These are phyloP conservation scores for Seladonia tumulorum DNA, from an alignment of 2,888 invertebrate species.

Conservation along the genomic window DNA sequence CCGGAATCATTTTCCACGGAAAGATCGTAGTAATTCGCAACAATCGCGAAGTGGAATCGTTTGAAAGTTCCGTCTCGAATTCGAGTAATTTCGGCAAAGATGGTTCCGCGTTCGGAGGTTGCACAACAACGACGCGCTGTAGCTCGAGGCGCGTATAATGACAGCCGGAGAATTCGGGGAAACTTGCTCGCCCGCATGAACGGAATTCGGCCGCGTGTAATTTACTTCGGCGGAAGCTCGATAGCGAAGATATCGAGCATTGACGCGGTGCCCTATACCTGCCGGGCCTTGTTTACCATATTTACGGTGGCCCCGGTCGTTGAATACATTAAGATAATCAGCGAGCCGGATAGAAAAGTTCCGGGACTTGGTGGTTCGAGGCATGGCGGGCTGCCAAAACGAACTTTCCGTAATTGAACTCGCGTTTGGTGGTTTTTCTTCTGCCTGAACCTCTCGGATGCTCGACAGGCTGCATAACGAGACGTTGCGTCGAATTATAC, in stretches of 20 bases:
- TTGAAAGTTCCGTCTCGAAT: too few relatives aligned
- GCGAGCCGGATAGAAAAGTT: conserved; percentile 18
- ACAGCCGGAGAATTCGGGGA: not conserved
- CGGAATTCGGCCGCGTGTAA: conserved; percentile 1
- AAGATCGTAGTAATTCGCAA: too few relatives aligned
- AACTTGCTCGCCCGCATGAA: not conserved
- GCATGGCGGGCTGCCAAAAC: conserved; percentile 17
- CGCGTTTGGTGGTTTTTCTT: not conserved
- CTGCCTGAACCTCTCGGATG: not conserved
- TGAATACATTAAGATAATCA: conserved; percentile 45
- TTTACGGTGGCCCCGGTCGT: conserved; percentile 25
- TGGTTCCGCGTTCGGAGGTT: not conserved
- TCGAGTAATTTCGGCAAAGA: not conserved
- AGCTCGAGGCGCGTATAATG: not conserved
- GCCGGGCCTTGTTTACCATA: conserved; percentile 37
- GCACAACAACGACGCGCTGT: not conserved
- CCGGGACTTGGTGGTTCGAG: not conserved
- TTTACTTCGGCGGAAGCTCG: conserved; percentile 9
- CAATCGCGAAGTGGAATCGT: too few relatives aligned
- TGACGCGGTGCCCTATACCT: conserved; percentile 1
- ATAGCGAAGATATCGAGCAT: conserved; percentile 30
- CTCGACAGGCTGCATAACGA: not conserved
- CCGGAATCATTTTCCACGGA: too few relatives aligned
- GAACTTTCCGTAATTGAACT: conserved; percentile 30
- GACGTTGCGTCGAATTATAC: not conserved